Evolutionary conservation across 30 jellyfish, hydroid and myxozoan species (phyloP), one percentile per base, ranked within the genome.

Genomic region (Pelagia noctiluca): DNA sequence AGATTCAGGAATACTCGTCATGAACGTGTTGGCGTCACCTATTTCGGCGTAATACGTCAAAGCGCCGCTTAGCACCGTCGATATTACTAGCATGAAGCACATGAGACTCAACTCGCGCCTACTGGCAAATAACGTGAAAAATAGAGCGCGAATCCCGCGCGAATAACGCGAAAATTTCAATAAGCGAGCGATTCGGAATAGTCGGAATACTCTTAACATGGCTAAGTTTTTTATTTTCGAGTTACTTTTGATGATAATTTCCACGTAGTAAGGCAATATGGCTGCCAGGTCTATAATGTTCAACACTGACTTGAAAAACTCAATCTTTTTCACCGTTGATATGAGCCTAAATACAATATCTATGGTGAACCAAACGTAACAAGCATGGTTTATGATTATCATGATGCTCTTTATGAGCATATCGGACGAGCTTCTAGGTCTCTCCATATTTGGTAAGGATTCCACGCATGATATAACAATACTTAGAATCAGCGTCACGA

Each of bases 101-200:
- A 80, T 63, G 62, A 90, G 46, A 13, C 67, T 80, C 30, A 90
- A 77, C 18, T 90, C 97, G 2, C 57, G 91, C 65, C 97, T 37
- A 52, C 95, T 80, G 38, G 88, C 92, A 57, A 63, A 84, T 2
- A 84, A 68, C 38, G 97, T 90, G 64, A 52, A 90, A 13, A 90
- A 42, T 69, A 90, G 65, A 0, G 97, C 95, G 3, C 96, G 95
- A 87, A 90, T 84, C 16, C 97, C 97, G 12, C 96, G 82, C 18
- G 97, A 90, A 64, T 76, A 82, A 11, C 97, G 85, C 31, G 95
- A 62, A 23, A 84, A 72, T 38, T 84, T 83, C 64, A 90, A 52
- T 42, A 90, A 47, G 32, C 97, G 65, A 16, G 86, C 89, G 2
- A 90, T 84, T 2, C 95, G 80, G 13, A 76, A 76, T 23, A 83